A percentile compares a stretch with the other conserved stretches of the same genome.
These are phyloP conservation scores for Heteropelma amictum DNA, from an alignment of 2,888 invertebrate species.

Conservation along the genomic window DNA sequence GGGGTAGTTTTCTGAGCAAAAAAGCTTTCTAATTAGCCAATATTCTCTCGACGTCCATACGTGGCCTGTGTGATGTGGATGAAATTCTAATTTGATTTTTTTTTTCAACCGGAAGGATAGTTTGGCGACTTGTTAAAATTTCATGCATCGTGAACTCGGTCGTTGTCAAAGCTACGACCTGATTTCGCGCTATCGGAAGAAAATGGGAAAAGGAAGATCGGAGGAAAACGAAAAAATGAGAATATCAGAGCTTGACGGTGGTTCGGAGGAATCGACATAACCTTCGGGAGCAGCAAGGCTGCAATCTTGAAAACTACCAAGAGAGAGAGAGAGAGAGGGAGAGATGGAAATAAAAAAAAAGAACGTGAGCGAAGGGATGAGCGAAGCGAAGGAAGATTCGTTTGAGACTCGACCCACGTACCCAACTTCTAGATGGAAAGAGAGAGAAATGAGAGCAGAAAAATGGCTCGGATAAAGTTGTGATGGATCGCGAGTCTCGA, in stretches of 20 bases:
- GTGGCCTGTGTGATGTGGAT: background rate
- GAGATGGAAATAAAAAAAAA: background rate
- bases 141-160: conserved; percentile 14
- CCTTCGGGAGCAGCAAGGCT: conserved; percentile 19
- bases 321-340: background rate
- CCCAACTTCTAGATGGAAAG: conserved; percentile 18
- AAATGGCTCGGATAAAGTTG: conserved; percentile 42
- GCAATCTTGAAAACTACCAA: conserved; percentile 40
- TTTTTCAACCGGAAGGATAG: background rate
- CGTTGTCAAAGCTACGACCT: conserved; percentile 18
- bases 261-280: conserved; percentile 21
- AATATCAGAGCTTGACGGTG: background rate
- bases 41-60: no score
- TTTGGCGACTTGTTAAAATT: no score
- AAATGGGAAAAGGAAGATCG: background rate
- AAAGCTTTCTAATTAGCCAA: no score
- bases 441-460: conserved; percentile 10
- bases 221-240: background rate
- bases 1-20: no score
- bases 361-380: conserved; percentile 11
- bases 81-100: background rate
- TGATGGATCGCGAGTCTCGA: conserved; percentile 29
- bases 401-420: conserved; percentile 50
- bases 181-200: conserved; percentile 5
- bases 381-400: conserved; percentile 39